These are phyloP conservation scores for Notiomystis cincta DNA, from an alignment of 2,113 vertebrate species.

Conservation along the genomic window DNA sequence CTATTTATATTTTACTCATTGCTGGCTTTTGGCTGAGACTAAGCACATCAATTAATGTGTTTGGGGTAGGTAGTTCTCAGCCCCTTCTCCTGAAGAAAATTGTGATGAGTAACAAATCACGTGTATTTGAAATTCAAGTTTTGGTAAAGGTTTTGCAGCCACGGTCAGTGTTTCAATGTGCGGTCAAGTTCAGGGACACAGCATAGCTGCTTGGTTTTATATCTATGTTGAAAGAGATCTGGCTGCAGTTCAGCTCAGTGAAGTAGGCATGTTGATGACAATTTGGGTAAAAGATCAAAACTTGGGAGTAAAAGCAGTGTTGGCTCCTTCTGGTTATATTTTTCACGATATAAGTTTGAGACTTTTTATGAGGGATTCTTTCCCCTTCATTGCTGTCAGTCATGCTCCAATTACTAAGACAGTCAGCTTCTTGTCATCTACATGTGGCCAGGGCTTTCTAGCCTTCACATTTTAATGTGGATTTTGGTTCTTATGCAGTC, in stretches of 20 bases:
- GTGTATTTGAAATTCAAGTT: not conserved
- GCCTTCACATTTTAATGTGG: not conserved
- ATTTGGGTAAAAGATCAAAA: not conserved
- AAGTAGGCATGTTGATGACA: not conserved
- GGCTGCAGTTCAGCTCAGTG: not conserved
- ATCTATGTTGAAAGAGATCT: not conserved
- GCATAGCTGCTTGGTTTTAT: not conserved
- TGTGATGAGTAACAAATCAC: not conserved
- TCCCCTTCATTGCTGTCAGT: not conserved
- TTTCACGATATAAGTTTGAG: not conserved
- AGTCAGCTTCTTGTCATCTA: not conserved
- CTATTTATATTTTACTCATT: not conserved
- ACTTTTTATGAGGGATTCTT: not conserved
- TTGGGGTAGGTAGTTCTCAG: not conserved
- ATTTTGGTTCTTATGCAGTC: not conserved
- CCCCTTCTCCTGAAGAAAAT: not conserved
- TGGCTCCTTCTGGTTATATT: not conserved
- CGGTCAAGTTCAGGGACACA: not conserved
- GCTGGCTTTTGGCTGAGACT: not conserved
- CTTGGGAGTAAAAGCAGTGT: not conserved
- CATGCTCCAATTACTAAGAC: not conserved
- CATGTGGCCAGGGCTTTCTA: not conserved
- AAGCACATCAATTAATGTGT: not conserved
- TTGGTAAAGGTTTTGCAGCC: rapidly evolving
- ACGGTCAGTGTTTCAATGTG: not conserved